Conservation (phyloP, 2,888 invertebrate species). For the Eledona agricola region DNA sequence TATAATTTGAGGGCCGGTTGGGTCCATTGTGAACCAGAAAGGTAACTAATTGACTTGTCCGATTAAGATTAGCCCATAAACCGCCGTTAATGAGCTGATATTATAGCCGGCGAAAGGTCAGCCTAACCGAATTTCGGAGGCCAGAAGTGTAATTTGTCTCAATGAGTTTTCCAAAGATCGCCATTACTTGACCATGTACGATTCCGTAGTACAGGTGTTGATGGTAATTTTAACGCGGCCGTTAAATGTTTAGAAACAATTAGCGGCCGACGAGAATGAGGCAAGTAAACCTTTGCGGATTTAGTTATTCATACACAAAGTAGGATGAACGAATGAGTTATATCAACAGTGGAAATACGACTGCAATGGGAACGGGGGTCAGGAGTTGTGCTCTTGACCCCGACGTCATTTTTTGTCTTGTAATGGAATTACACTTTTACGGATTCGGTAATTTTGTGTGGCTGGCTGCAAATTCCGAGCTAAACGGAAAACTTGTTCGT, state of each 20-base stretch:
- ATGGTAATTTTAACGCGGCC: not conserved
- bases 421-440: no score
- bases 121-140: constrained; percentile 1
- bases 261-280: constrained; percentile 7
- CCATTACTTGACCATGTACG: constrained; percentile 3
- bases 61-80: not conserved
- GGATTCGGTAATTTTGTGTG: no score
- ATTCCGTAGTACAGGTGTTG: constrained; percentile 1
- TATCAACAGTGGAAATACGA: constrained; percentile 1
- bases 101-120: constrained; percentile 8
- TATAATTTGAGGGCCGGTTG: constrained; percentile 7
- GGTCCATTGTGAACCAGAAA: constrained; percentile 1
- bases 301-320: constrained; percentile 1
- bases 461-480: no score
- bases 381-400: constrained; percentile 8
- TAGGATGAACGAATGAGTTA: constrained; percentile 9
- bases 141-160: not conserved
- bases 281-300: constrained; percentile 10
- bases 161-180: no score
- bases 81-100: no score
- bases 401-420: not conserved
- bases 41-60: not conserved
- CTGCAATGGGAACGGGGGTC: constrained; percentile 9
- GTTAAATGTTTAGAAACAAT: no score
- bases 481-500: no score